phyloP scores from a whole-genome alignment of 2,888 invertebrate genomes.

The Coenonympha glycerion region DNA sequence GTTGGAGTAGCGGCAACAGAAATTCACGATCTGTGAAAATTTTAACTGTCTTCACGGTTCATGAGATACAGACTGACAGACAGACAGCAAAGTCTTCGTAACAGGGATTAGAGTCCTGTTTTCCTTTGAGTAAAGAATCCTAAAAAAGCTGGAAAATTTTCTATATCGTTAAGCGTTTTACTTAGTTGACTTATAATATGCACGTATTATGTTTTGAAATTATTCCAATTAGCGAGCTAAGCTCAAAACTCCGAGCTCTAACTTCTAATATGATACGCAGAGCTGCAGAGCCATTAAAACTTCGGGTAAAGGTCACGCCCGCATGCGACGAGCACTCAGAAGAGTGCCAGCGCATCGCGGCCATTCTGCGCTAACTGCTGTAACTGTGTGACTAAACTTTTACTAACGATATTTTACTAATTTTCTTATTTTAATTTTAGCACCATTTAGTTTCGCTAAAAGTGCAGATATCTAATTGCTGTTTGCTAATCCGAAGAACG shows the following conservation, averaged over 20 bases:
- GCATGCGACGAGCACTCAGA: conserved; percentile 3
- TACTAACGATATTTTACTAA: not conserved
- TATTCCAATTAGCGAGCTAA: conserved; percentile 3
- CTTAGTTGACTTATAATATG: not conserved
- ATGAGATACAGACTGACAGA: too few species aligned
- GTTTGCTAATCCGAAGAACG: too few species aligned
- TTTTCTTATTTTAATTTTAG: not conserved
- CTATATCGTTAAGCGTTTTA: not conserved
- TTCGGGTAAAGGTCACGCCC: conserved; percentile 16
- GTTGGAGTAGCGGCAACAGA: too few species aligned
- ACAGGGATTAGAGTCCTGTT: too few species aligned
- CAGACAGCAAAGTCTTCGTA: too few species aligned
- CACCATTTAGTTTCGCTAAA: too few species aligned
- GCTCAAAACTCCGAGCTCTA: conserved; percentile 2
- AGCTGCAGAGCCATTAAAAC: conserved; percentile 20
- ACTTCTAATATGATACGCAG: conserved; percentile 7
- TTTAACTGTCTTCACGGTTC: too few species aligned
- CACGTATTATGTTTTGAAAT: not conserved
- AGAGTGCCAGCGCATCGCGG: not conserved
- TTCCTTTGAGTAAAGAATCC: too few species aligned
- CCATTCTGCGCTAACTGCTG: not conserved
- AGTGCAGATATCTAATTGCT: too few species aligned
- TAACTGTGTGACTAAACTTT: not conserved
- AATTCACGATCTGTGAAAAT: too few species aligned
- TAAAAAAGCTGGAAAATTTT: too few species aligned